phyloP scores from a whole-genome alignment of 2,113 vertebrate species.

The Zosterops hypoxanthus region DNA sequence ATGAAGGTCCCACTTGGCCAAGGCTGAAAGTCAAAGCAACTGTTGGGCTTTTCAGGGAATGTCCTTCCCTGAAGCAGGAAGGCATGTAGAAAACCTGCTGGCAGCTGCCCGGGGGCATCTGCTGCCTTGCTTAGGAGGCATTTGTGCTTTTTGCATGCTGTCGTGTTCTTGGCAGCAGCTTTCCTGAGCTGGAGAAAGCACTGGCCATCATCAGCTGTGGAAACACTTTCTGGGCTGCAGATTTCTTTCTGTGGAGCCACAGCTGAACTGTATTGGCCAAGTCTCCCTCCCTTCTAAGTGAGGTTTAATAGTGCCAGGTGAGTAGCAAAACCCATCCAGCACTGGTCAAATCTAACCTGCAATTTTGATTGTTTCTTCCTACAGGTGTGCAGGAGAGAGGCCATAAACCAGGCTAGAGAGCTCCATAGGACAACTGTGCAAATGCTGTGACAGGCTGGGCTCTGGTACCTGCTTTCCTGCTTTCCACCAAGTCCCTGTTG shows the following conservation, averaged over 20 bases:
- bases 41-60: conserved; percentile 30
- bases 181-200: not conserved
- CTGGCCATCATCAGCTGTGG: not conserved
- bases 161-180: conserved; percentile 28
- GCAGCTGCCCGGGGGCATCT: conserved; percentile 33
- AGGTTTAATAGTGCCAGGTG: not conserved
- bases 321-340: not conserved
- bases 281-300: not conserved
- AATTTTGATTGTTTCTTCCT: not conserved
- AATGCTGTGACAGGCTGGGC: not conserved
- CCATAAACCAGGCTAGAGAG: not conserved
- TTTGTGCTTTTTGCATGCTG: not conserved
- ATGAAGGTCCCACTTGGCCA: conserved; percentile 56
- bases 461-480: not conserved
- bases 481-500: not conserved
- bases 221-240: not conserved
- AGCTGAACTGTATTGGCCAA: not conserved
- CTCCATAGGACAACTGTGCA: not conserved
- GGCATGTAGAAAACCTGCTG: conserved; percentile 49
- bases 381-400: not conserved
- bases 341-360: not conserved
- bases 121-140: conserved; percentile 7
- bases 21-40: conserved; percentile 57
- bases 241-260: not conserved
- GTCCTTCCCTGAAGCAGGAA: conserved; percentile 44